Evolutionary conservation across 1,140 invertebrate species (phyloP), one percentile per base, ranked within the genome.

Genomic region (Centruroides sculpturatus): DNA sequence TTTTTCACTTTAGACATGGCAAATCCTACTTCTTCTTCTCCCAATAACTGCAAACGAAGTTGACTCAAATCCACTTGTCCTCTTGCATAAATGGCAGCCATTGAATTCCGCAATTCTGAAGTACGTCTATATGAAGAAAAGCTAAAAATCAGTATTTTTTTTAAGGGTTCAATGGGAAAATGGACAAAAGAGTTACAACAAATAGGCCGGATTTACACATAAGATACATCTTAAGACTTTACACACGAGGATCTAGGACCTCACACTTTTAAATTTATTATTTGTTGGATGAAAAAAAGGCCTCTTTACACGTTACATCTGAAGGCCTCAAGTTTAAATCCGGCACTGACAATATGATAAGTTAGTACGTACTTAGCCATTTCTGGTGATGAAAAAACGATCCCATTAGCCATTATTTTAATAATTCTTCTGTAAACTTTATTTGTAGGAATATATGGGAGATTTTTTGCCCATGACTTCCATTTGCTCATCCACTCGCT

Each of bases 401-500:
- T 47, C 3, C 59, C 59, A 46, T 53, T 50, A 34, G 55, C 55
- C 47, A 60, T 49, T 7, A 52, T 56, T 46, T 23, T n/a, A 11
- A 60, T 13, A 41, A 10, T n/a, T 51, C 53, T 35, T 34, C 50
- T 41, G 3, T 36, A 50, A 36, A 13, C 34, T 35, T 46, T 11
- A n/a, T 34, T 5, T 23, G 1, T 50, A 10, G 13, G 41, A 41
- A 41, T 6, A 47, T 13, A 57, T 23, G 23, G 41, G 3, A 58
- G 4, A 6, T 49, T 13, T 13, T 47, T n/a, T 5, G 60, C 56
- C 56, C 56, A 62, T 13, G 54, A 10, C 10, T 62, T 58, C 56
- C 60, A 58, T 23, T 55, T 11, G n/a, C 47, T 51, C 62, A 59
- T 63, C 62, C 62, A 63, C 10, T 41, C 11, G 23, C 46, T 60